A percentile compares a stretch with the other conserved stretches of the same genome.
These are phyloP conservation scores for Sebastes matsubarae DNA, from an alignment of 2,797 vertebrate species.

Conservation along the genomic window DNA sequence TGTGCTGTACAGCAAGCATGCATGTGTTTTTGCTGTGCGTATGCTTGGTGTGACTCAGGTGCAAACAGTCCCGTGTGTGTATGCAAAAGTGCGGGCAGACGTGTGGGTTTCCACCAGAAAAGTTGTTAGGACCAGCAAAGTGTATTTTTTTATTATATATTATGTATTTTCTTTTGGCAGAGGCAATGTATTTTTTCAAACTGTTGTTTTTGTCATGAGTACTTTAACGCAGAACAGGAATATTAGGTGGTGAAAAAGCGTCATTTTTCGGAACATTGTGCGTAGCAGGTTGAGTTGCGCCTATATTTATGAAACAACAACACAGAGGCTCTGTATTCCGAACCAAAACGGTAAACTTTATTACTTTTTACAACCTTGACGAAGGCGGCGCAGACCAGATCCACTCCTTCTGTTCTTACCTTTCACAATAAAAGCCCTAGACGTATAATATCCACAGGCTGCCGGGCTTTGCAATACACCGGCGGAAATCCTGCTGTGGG, in stretches of 20 bases:
- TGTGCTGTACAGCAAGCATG: background rate
- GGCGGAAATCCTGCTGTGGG: background rate
- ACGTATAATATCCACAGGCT: no score
- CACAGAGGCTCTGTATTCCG: background rate
- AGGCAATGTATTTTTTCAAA: background rate
- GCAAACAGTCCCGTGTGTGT: background rate
- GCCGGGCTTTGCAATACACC: no score
- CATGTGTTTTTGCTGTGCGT: background rate
- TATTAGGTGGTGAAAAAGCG: background rate
- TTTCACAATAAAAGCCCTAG: background rate
- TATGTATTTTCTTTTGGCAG: no score
- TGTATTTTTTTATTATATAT: no score
- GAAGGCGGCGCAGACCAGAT: background rate
- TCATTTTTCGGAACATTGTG: background rate
- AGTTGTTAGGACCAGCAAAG: no score
- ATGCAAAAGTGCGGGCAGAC: background rate
- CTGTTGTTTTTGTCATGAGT: background rate
- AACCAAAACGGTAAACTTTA: background rate
- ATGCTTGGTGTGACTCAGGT: conserved; percentile 4
- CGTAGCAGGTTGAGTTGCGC: no score
- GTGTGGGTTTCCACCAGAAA: background rate
- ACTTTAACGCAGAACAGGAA: background rate
- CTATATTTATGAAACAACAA: background rate
- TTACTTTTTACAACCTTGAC: background rate
- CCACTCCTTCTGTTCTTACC: background rate